Evolutionary conservation across 2,113 vertebrate species (phyloP).

Genomic region (Tachuris rubrigastra): DNA sequence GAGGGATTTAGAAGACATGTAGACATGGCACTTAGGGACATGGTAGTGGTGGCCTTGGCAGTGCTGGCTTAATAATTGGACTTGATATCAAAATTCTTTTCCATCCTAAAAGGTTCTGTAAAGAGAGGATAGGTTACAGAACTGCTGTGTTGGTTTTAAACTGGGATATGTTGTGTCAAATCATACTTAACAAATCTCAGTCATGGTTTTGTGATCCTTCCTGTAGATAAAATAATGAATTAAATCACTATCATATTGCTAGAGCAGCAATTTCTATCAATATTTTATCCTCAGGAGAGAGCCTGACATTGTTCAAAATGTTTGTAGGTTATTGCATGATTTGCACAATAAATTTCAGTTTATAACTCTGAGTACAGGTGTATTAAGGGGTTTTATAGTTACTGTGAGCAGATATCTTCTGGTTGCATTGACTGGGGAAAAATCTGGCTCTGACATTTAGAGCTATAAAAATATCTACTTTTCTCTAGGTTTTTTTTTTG

Average conservation of each 20-base stretch:
- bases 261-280: background rate
- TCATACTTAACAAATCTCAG: background rate
- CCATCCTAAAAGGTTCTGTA: background rate
- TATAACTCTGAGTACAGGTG: background rate
- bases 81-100: background rate
- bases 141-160: background rate
- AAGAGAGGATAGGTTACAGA: background rate
- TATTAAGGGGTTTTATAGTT: background rate
- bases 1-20: accelerated
- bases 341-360: background rate
- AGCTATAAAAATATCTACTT: background rate
- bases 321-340: background rate
- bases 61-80: background rate
- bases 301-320: background rate
- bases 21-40: background rate
- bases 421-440: background rate
- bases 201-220: background rate
- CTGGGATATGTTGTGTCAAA: background rate
- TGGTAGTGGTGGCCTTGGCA: background rate
- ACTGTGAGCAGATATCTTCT: background rate
- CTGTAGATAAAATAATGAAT: conserved; percentile 8
- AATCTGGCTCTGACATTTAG: background rate
- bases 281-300: background rate
- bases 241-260: background rate
- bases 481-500: background rate